These are phyloP conservation scores for Penaeus indicus DNA, from an alignment of 1,140 invertebrate species.

Conservation along the genomic window DNA sequence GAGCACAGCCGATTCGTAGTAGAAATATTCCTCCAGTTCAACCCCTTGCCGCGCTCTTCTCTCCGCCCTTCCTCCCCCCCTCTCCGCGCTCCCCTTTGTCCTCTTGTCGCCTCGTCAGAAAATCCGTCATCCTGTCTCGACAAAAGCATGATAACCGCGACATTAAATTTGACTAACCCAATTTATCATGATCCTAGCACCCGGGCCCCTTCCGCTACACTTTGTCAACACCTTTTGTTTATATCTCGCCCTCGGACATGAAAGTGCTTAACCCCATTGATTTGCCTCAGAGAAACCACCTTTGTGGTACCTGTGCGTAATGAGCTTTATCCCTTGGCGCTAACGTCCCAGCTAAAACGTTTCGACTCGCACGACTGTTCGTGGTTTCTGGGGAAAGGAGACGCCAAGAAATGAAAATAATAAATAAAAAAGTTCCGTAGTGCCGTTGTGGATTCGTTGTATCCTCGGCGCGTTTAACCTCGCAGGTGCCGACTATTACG, in stretches of 20 bases:
- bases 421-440: no score
- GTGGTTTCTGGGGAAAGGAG: no score
- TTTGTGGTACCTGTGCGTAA: neutral
- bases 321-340: no score
- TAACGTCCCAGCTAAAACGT: no score
- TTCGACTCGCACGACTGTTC: no score
- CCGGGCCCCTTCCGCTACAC: conserved; percentile 34
- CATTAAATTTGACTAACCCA: conserved; percentile 59
- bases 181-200: conserved; percentile 45
- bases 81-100: neutral
- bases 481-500: neutral
- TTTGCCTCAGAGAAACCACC: neutral
- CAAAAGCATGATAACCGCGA: conserved; percentile 46
- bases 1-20: no score
- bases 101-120: neutral
- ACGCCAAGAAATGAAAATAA: no score
- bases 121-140: conserved; percentile 37
- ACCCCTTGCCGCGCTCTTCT: neutral
- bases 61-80: neutral
- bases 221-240: conserved; percentile 60
- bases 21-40: neutral
- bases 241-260: conserved; percentile 1
- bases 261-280: neutral
- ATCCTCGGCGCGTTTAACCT: neutral
- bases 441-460: neutral